These are phyloP conservation scores for Columba livia DNA, from an alignment of 2,113 vertebrate species.

Conservation along the genomic window DNA sequence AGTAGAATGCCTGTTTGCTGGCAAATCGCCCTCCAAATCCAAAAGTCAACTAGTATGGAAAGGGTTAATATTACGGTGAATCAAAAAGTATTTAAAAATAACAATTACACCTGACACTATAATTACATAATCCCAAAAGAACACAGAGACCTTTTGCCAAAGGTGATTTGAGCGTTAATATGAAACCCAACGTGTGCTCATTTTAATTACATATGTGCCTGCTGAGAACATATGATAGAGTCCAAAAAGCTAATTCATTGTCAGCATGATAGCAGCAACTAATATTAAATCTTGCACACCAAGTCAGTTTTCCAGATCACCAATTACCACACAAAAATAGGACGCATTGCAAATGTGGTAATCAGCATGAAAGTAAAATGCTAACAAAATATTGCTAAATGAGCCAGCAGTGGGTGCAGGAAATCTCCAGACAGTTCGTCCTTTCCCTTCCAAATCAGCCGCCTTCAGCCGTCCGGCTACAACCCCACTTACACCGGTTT, in stretches of 20 bases:
- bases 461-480: not conserved
- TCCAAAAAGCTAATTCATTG: slow-evolving; percentile 64
- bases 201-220: slow-evolving; percentile 67
- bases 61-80: not conserved
- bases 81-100: not conserved
- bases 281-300: slow-evolving; percentile 46
- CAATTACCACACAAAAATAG: slow-evolving; percentile 18
- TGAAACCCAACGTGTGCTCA: not conserved
- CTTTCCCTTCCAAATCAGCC: not conserved
- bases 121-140: slow-evolving; percentile 48
- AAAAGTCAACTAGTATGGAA: not conserved
- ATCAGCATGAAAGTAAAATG: slow-evolving; percentile 1
- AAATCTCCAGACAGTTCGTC: not conserved
- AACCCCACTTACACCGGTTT: not conserved
- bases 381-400: not conserved
- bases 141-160: slow-evolving; percentile 57
- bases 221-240: slow-evolving; percentile 61
- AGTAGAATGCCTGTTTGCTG: not conserved
- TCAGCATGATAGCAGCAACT: slow-evolving; percentile 32
- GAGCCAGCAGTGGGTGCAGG: not conserved
- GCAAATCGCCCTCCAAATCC: not conserved
- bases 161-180: slow-evolving; percentile 45
- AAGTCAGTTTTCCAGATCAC: slow-evolving; percentile 18
- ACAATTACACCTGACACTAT: not conserved
- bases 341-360: not conserved